Base-by-base conservation (phyloP, 1,140 invertebrate species). In the Adoxophyes honmai region DNA sequence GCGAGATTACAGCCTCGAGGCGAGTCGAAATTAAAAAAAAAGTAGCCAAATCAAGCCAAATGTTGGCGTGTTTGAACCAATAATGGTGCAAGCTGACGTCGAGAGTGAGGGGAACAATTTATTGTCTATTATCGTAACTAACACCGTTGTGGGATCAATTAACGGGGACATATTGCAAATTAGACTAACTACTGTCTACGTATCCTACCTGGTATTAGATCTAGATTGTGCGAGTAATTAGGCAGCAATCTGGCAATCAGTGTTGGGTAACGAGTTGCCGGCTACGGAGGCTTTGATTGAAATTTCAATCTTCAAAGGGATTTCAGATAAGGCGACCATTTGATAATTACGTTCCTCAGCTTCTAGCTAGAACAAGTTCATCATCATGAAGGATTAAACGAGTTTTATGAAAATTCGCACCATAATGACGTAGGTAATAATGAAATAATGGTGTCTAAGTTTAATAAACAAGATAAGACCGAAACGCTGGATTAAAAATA, bases 61-160 rank as follows among this genome's bases (percentile, higher is more conserved):
- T 28, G 21, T 28, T 28, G 21, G 21, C 6, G 6, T n/a, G n/a
- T n/a, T 28, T 28, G 21, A 28, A 28, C 55, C 64, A 69, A 60
- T 62, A 66, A 68, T 71, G 68, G 64, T 69, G 72, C 75, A 81
- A 83, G 79, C 78, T 83, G 83, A 84, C 76, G 75, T 73, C 65
- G 63, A 84, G 83, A 86, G 83, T 87, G 77, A 71, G 62, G 74
- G 70, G 70, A 78, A 84, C 84, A 83, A 86, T 88, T 88, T 86
- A 88, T 83, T 76, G 82, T 76, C 78, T 80, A 86, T 88, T 86
- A 87, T 77, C 75, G 80, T 78, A 75, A 77, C 75, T 67, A 67
- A 81, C 75, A 64, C 64, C 68, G 69, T 61, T 63, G 62, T 65
- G 72, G 70, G 78, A 87, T 84, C 81, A 81, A 87, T 87, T 87